A percentile compares a stretch with the other conserved stretches of the same genome.
phyloP scores from a whole-genome alignment of 2,888 invertebrate genomes.

The Suillia variegata region DNA sequence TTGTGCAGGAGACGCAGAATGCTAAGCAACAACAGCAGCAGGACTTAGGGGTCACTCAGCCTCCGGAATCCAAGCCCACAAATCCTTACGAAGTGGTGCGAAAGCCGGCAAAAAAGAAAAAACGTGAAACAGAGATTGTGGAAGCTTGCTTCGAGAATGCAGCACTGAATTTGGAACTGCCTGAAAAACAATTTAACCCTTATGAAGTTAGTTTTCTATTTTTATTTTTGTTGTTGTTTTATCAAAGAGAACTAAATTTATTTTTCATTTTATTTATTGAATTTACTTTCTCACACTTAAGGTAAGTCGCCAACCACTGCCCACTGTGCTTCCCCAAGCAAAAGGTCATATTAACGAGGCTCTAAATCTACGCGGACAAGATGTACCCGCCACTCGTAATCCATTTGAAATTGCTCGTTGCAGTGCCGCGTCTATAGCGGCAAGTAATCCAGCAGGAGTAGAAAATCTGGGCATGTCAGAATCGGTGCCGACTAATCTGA shows the following conservation, averaged over 20 bases:
- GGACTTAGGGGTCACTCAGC: no score
- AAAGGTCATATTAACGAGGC: conserved; percentile 57
- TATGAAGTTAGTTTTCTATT: conserved; percentile 48
- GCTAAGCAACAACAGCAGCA: background rate
- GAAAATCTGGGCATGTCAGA: conserved; percentile 38
- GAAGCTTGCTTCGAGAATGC: conserved; percentile 58
- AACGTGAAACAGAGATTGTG: conserved; percentile 41
- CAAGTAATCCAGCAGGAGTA: conserved; percentile 24
- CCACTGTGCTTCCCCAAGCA: conserved; percentile 19
- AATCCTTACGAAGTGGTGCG: conserved; percentile 59
- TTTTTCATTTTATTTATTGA: background rate
- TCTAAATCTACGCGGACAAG: conserved; percentile 53
- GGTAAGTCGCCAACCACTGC: conserved; percentile 39
- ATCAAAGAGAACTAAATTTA: background rate
- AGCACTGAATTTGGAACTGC: conserved; percentile 57
- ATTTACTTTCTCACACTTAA: no score
- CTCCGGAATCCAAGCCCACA: no score
- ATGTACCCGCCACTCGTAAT: conserved; percentile 48
- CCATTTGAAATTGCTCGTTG: conserved; percentile 57
- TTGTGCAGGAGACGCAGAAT: conserved; percentile 28
- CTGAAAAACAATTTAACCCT: conserved; percentile 59
- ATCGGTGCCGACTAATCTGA: conserved; percentile 39
- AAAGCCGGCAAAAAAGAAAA: conserved; percentile 59
- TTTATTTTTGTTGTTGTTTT: background rate
- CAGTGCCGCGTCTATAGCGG: conserved; percentile 20